These are phyloP conservation scores for Drosophila bocqueti DNA, from an alignment of 1,140 invertebrate genomes.

Conservation along the genomic window DNA sequence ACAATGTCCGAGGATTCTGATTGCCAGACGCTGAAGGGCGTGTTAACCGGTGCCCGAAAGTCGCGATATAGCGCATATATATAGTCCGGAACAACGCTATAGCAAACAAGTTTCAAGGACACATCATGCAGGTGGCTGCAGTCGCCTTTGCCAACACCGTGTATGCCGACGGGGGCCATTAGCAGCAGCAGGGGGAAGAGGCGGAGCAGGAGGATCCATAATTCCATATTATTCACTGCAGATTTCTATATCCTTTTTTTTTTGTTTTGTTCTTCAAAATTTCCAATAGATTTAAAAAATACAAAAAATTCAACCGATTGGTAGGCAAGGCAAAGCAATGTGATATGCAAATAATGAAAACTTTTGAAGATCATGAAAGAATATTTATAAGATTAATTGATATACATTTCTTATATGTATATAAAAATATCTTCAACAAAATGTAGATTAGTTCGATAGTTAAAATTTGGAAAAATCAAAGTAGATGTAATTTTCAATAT, in stretches of 20 bases:
- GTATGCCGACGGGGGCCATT: too few relatives aligned
- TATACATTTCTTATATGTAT: too few relatives aligned
- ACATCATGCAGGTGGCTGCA: rapidly evolving
- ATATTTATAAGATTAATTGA: too few relatives aligned
- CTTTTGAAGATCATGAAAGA: too few relatives aligned
- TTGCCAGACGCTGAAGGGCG: conserved; percentile 1
- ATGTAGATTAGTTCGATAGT: background rate
- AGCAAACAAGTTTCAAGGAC: background rate
- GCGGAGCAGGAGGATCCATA: background rate
- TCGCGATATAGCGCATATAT: background rate
- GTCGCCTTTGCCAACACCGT: background rate
- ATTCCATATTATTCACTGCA: background rate
- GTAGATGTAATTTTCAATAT: background rate
- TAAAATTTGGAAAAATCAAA: background rate
- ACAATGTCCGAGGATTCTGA: background rate
- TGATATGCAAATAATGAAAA: background rate
- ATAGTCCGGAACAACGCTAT: too few relatives aligned
- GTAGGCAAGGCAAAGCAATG: background rate
- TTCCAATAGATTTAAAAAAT: background rate
- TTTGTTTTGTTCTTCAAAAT: background rate
- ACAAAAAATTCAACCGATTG: background rate
- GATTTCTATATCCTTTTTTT: background rate
- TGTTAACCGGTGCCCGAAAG: background rate
- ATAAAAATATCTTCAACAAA: too few relatives aligned
- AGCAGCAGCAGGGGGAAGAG: background rate